phyloP scores from a whole-genome alignment of 30 jellyfish, hydroid and myxozoan genomes.

The Aurelia sp. region DNA sequence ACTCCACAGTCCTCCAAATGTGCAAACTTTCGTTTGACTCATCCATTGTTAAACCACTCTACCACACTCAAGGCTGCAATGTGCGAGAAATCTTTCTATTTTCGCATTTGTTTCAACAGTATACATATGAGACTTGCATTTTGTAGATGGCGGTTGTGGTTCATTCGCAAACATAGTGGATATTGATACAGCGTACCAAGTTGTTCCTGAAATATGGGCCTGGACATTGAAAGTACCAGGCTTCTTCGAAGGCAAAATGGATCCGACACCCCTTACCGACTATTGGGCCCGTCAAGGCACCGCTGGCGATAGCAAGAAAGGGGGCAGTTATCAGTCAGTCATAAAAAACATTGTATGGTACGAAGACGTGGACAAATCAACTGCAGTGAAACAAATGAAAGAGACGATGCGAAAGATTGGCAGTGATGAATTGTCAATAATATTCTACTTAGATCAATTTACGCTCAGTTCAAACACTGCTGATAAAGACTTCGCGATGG shows the following conservation, averaged over 20 bases:
- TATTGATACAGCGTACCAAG: conserved; percentile 40
- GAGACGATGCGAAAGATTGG: conserved; percentile 9
- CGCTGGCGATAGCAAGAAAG: conserved; percentile 4
- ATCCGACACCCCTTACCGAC: conserved; percentile 27
- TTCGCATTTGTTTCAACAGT: not conserved
- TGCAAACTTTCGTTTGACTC: too few relatives aligned
- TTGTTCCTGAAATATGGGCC: conserved; percentile 50
- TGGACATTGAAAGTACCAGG: conserved; percentile 40
- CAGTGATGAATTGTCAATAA: conserved; percentile 37
- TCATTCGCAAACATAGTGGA: conserved; percentile 61
- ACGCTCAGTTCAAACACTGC: not conserved
- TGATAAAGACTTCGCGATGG: conserved; percentile 4
- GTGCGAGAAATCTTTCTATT: not conserved
- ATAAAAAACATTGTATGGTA: conserved; percentile 23
- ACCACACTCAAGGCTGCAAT: not conserved
- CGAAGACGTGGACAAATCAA: conserved; percentile 5
- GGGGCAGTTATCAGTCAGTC: conserved; percentile 44
- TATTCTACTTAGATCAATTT: conserved; percentile 15
- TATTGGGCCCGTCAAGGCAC: conserved; percentile 28
- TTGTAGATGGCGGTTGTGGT: conserved; percentile 33
- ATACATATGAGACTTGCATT: not conserved
- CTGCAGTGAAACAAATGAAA: conserved; percentile 33
- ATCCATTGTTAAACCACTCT: not conserved
- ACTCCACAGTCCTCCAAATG: too few relatives aligned
- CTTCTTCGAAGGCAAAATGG: conserved; percentile 48